Base-by-base conservation (phyloP, 2,888 invertebrate genomes). In the Phortica magna region DNA sequence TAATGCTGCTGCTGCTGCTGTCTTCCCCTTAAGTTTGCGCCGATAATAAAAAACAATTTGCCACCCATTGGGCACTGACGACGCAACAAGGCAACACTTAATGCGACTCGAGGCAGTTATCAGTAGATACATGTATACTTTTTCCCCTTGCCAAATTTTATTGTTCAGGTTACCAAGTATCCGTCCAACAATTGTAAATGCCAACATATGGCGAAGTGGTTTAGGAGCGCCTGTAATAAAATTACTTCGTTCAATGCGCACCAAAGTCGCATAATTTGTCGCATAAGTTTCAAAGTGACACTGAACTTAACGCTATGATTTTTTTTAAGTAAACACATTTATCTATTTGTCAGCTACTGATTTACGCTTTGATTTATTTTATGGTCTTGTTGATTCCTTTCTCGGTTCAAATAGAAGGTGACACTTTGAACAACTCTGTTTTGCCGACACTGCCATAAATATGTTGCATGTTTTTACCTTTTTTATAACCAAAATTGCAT, bases 31-130 rank as follows among this genome's bases (percentile, higher is more conserved):
- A 17, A 31, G 42, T 14, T 70, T 22, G 10, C 0, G 22, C 74
- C 81, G 82, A 86, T 86, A 89, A 90, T 89, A 90, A 89, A 89
- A 89, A 89, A 89, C 89, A 89, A 89, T 89, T 89, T 89, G 89
- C 89, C 90, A 89, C 88, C 89, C 89, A 88, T 89, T 89, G 87
- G 22, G 41, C 57, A 43, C 41, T 43, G 68, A 68, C 68, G 39
- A 68, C 31, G 31, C 61, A 12, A 39, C 39, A 57, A 19, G 39
- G n/a, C 43, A 17, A 22, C 41, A 59, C 39, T n/a, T 41, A 14
- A 71, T 55, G 19, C 31, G 48, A 19, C 12, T 55, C 64, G n/a
- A 22, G 39, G 9, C 43, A 19, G 17, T 22, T 57, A 59, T 17
- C 43, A 39, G 68, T 67, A 59, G 3, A 48, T 48, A 1, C 14